A percentile compares a stretch with the other conserved stretches of the same genome.
phyloP scores from a whole-genome alignment of 2,888 invertebrate species.

The Diachrysia chrysitis region DNA sequence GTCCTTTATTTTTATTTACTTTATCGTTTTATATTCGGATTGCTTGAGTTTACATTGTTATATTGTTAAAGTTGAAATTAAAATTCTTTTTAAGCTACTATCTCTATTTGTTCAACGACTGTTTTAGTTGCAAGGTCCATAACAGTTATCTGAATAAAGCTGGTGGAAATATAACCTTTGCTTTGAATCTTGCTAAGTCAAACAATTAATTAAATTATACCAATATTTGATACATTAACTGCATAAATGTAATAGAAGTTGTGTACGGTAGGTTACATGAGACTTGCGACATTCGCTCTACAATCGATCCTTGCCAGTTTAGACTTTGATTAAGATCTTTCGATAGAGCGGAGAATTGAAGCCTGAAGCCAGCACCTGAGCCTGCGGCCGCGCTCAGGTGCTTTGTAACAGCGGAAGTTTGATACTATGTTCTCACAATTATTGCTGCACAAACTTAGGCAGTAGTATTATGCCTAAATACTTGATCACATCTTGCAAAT shows the following conservation, averaged over 20 bases:
- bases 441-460: neutral
- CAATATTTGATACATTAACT: neutral
- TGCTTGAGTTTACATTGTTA: slow-evolving; percentile 8
- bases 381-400: neutral
- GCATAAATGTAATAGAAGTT: neutral
- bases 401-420: neutral
- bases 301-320: slow-evolving; percentile 5
- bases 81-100: slow-evolving; percentile 3
- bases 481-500: too few relatives aligned
- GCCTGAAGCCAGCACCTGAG: neutral
- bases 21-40: slow-evolving; percentile 14
- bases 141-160: neutral
- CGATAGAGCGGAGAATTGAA: neutral
- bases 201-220: neutral
- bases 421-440: neutral
- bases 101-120: neutral
- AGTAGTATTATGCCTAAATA: too few relatives aligned
- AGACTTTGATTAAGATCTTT: slow-evolving; percentile 1
- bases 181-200: neutral
- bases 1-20: slow-evolving; percentile 24
- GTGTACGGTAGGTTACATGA: neutral
- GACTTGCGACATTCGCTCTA: neutral
- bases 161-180: neutral
- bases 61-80: slow-evolving; percentile 11
- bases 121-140: neutral